phyloP scores from a whole-genome alignment of 2,888 invertebrate genomes.

The Tiliacea citrago region DNA sequence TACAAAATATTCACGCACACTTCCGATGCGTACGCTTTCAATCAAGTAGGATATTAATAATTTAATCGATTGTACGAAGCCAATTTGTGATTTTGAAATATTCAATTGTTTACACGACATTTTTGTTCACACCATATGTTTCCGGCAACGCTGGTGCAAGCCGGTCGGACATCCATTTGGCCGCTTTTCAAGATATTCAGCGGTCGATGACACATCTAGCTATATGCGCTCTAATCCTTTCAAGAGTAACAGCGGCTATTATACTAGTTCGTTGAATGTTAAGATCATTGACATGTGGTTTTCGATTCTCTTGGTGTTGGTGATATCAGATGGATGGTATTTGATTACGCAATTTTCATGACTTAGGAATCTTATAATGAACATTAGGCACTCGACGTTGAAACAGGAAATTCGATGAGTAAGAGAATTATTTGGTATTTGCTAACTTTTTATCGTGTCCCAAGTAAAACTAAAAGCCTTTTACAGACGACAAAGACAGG shows the following conservation, averaged over 20 bases:
- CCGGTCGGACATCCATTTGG: slow-evolving; percentile 71
- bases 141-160: slow-evolving; percentile 66
- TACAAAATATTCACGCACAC: background rate
- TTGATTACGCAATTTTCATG: background rate
- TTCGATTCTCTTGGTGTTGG: background rate
- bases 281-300: slow-evolving; percentile 55
- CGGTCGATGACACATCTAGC: slow-evolving; percentile 71
- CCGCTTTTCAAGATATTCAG: slow-evolving; percentile 71
- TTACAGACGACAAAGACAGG: background rate
- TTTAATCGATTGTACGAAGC: slow-evolving; percentile 28
- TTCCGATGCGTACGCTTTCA: slow-evolving; percentile 17
- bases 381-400: background rate
- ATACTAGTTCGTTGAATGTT: slow-evolving; percentile 24
- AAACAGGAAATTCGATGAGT: background rate
- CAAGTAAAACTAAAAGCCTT: background rate
- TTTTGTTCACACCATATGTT: slow-evolving; percentile 72
- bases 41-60: slow-evolving; percentile 23
- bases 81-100: slow-evolving; percentile 45
- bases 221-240: slow-evolving; percentile 48
- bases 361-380: no score
- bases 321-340: slow-evolving; percentile 2
- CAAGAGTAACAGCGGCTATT: slow-evolving; percentile 46
- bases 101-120: slow-evolving; percentile 69
- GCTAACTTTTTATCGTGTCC: background rate
- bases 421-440: background rate